phyloP scores from a whole-genome alignment of 1,140 invertebrate genomes.

The Aphelinus atriplicis region DNA sequence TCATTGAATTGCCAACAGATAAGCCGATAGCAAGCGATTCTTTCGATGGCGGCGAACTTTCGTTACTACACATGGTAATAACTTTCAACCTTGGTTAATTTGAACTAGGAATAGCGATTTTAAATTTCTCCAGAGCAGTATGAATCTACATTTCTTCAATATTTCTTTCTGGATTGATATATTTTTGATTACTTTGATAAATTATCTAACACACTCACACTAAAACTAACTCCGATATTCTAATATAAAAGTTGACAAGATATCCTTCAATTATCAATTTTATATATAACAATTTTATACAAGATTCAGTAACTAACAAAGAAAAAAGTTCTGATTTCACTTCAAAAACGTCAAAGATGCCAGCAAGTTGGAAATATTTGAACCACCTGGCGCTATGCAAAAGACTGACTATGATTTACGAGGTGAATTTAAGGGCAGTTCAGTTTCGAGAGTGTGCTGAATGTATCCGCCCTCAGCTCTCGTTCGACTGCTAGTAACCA shows the following conservation, averaged over 20 bases:
- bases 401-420: slow-evolving; percentile 59
- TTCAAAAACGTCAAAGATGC: slow-evolving; percentile 26
- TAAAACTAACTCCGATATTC: slow-evolving; percentile 3
- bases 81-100: slow-evolving; percentile 20
- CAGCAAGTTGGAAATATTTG: slow-evolving; percentile 46
- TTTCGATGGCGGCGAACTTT: slow-evolving; percentile 61
- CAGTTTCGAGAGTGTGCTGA: slow-evolving; percentile 37
- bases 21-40: slow-evolving; percentile 57
- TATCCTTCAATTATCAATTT: background rate
- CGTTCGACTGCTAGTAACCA: slow-evolving; percentile 25
- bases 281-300: slow-evolving; percentile 10
- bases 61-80: slow-evolving; percentile 61
- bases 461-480: slow-evolving; percentile 35
- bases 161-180: slow-evolving; percentile 14
- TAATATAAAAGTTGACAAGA: background rate
- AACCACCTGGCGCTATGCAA: slow-evolving; percentile 51
- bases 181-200: slow-evolving; percentile 19
- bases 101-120: no score
- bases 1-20: slow-evolving; percentile 56
- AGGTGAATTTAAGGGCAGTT: slow-evolving; percentile 51
- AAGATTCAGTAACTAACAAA: slow-evolving; percentile 3
- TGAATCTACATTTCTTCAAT: slow-evolving; percentile 5
- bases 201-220: background rate
- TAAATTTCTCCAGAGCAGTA: no score
- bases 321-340: slow-evolving; percentile 16